phyloP scores from a whole-genome alignment of 2,797 vertebrate genomes.

The Harpagifer antarcticus region DNA sequence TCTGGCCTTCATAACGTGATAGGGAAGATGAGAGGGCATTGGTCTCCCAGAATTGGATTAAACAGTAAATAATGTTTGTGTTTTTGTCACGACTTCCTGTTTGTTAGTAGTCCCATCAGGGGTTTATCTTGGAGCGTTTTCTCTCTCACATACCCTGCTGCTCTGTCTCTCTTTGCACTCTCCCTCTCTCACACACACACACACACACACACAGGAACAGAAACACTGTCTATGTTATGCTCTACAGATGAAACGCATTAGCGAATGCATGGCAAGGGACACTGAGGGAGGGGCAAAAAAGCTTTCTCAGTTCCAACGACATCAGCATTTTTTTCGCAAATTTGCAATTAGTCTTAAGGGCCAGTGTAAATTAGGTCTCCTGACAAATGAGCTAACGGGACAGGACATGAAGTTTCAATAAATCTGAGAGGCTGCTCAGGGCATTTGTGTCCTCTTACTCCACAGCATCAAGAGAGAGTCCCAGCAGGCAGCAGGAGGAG shows the following conservation, averaged over 20 bases:
- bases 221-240: conserved; percentile 92
- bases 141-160: conserved; percentile 75
- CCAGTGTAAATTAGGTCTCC: conserved; percentile 99
- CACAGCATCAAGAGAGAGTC: conserved; percentile 75
- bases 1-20: conserved; percentile 71
- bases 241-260: conserved; percentile 98
- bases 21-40: conserved; percentile 58
- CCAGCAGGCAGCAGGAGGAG: conserved; percentile 60
- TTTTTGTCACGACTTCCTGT: conserved; percentile 79
- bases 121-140: conserved; percentile 62
- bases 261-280: conserved; percentile 96
- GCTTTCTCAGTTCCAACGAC: conserved; percentile 91
- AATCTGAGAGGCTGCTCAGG: conserved; percentile 82
- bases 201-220: conserved; percentile 72
- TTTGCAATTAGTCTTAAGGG: conserved; percentile 99
- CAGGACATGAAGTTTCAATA: conserved; percentile 90
- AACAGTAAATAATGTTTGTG: conserved; percentile 77
- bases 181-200: conserved; percentile 75
- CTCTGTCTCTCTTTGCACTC: conserved; percentile 79
- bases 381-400: conserved; percentile 98
- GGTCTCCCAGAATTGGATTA: conserved; percentile 70
- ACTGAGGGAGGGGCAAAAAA: conserved; percentile 84
- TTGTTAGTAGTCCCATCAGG: conserved; percentile 71
- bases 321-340: conserved; percentile 99
- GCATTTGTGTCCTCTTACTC: conserved; percentile 73